These are phyloP conservation scores for Acridotheres tristis DNA, from an alignment of 2,797 vertebrate genomes.

Conservation along the genomic window DNA sequence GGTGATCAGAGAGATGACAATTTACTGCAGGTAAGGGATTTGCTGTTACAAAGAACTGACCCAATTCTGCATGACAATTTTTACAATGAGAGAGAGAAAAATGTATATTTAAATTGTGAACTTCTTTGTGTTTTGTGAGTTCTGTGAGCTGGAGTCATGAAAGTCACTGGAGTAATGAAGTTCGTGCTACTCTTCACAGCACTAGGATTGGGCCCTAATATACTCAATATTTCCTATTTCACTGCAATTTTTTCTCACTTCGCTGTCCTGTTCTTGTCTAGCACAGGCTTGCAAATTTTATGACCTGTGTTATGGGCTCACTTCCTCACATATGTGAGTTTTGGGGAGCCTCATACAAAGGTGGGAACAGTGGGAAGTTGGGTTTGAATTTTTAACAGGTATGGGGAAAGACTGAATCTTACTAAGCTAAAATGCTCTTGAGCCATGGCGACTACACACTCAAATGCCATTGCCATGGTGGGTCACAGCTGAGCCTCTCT, in stretches of 20 bases:
- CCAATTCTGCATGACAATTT: neutral
- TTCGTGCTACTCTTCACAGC: fast-evolving
- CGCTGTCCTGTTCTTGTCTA: neutral
- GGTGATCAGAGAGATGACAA: neutral
- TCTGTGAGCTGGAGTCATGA: neutral
- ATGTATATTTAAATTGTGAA: neutral
- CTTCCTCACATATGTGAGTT: neutral
- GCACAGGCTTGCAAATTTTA: neutral
- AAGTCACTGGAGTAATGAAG: neutral
- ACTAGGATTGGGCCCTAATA: neutral
- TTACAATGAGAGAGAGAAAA: neutral
- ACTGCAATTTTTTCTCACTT: neutral
- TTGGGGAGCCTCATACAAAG: neutral
- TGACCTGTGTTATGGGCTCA: neutral
- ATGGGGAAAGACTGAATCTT: neutral
- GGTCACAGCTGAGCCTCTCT: neutral
- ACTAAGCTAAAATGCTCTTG: neutral
- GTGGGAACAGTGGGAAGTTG: neutral
- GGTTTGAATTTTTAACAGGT: neutral
- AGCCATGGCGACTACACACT: neutral
- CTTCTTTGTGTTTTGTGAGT: neutral
- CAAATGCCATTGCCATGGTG: neutral
- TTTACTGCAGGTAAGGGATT: neutral
- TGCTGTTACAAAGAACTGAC: neutral
- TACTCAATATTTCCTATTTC: neutral